Base-by-base conservation (phyloP, 2,113 vertebrate species). In the Corythoichthys haematopterus region DNA sequence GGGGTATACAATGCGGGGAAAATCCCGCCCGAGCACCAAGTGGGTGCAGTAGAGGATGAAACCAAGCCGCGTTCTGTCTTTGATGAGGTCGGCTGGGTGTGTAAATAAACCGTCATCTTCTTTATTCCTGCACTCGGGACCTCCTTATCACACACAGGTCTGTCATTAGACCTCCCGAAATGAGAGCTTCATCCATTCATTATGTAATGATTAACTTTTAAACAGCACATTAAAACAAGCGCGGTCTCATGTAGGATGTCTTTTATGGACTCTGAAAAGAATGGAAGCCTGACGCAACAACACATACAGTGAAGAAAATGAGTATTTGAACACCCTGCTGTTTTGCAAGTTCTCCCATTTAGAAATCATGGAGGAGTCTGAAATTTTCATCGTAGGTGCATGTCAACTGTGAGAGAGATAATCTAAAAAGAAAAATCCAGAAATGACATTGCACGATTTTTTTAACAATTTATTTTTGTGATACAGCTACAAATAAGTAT, bases 221-320 rank as follows among this genome's bases (percentile, higher is more conserved):
- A 40, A 69, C 74, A 71, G 71, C 43, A 66, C 62, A 56, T 69
- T 70, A 79, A 55, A 70, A 83, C 80, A 77, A 76, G 71, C 69
- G 20, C 53, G 52, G 72, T 84, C 53, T 78, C 81, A 67, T 71
- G 69, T 71, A 33, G 64, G 59, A 71, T 79, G 43, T 66, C 43
- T 72, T 82, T 85, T 80, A 82, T 69, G 51, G 59, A 79, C 16
- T 45, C 14, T 33, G 37, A 68, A 75, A 76, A 69, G 74, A 81
- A 76, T 62, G 71, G 5, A 8, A 67, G 76, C 33, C 61, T 79
- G 48, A 72, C 51, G 55, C 64, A 69, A 76, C 60, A 69, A 69
- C 76, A 66, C 75, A 80, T 75, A 82, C 79, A 28, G 20, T 28
- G 20, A 28, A 28, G 20, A 28, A 28, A 28, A 28, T 28, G 20